Evolutionary conservation across 2,797 vertebrate species (phyloP), one percentile per base, ranked within the genome.

Genomic region (Pseudotriccus pelzelni): DNA sequence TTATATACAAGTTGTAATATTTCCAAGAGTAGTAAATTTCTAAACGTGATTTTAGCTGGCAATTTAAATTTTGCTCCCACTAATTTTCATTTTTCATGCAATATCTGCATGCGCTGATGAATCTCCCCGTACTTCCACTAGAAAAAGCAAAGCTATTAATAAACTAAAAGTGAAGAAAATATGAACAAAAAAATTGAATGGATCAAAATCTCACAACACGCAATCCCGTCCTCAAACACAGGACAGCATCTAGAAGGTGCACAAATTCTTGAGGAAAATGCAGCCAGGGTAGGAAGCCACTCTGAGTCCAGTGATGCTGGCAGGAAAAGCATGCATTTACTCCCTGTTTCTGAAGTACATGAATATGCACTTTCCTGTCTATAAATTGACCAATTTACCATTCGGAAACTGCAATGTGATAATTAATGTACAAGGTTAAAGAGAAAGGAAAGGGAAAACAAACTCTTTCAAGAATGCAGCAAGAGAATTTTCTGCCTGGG

Each of bases 351-450:
- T 82, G 53, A 85, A 88, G 55, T 75, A 91, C 83, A 84, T 39
- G 83, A 94, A 89, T 81, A 92, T 62, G 63, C 87, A 93, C 89
- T 90, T 93, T 75, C 66, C 47, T 86, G 28, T 49, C 66, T 79
- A 73, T 39, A 84, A 85, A 94, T 73, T 49, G 76, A 84, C 77
- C 80, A 52, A 84, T 79, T 79, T 93, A 84, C 83, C 12, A 1
- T 66, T 90, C 0, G 5, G 91, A 93, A 92, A 92, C 72, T 63
- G 89, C 59, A 73, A 87, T 86, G 84, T 2, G 12, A 73, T 93
- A 97, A 95, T 93, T 96, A 94, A 90, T 84, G 90, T 58, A 59
- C 92, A 93, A 82, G 59, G 85, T 79, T 85, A 90, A 86, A 93
- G 49, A 91, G 66, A 88, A 85, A 81, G 67, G 39, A 63, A 84